Percentiles rank a stretch among this genome's conserved stretches.
These are phyloP conservation scores for Oxygymnocypris stewartii DNA, from an alignment of 2,113 vertebrate genomes.

Conservation along the genomic window DNA sequence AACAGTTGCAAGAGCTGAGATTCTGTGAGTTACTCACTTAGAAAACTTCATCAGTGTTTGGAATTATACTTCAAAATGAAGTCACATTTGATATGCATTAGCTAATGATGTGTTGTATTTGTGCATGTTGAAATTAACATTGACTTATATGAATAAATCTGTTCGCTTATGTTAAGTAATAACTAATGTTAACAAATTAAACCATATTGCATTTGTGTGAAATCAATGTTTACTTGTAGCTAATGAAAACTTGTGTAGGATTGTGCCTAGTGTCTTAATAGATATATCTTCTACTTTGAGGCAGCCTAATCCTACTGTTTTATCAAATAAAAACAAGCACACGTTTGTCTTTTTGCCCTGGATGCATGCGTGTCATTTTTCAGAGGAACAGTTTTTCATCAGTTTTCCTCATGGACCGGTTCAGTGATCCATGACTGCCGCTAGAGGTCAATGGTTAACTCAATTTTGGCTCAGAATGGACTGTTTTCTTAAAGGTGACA, in stretches of 20 bases:
- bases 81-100: neutral
- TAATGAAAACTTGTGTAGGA: neutral
- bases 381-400: neutral
- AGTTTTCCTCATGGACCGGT: neutral
- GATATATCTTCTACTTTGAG: neutral
- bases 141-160: neutral
- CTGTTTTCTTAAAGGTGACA: constrained; percentile 8
- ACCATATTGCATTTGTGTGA: neutral
- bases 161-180: neutral
- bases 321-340: neutral
- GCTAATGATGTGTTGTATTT: too few species aligned
- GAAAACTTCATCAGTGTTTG: neutral
- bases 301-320: neutral
- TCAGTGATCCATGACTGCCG: neutral
- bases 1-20: neutral
- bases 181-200: neutral
- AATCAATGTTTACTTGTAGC: neutral
- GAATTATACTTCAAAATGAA: neutral
- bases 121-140: too few species aligned
- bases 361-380: neutral
- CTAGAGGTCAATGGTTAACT: constrained; percentile 38
- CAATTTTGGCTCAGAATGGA: neutral
- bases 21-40: neutral
- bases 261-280: neutral
- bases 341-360: neutral